phyloP scores from a whole-genome alignment of 2,888 invertebrate species.

The Syrista parreyssii region DNA sequence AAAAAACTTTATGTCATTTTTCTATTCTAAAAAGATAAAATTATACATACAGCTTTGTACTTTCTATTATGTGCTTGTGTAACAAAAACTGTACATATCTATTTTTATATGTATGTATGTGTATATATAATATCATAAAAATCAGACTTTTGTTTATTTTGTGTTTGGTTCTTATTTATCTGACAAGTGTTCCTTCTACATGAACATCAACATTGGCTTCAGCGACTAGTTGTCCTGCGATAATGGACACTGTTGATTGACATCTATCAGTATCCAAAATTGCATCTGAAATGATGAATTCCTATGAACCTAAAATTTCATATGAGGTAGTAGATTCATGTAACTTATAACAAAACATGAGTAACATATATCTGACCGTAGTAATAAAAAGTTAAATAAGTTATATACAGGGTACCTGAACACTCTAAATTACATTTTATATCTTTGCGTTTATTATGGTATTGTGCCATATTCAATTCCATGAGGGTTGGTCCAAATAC shows the following conservation, averaged over 20 bases:
- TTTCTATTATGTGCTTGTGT: too few species aligned
- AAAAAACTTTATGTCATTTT: too few species aligned
- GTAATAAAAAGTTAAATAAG: neutral
- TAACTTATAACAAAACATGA: neutral
- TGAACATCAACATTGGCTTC: constrained; percentile 53
- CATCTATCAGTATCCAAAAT: constrained; percentile 41
- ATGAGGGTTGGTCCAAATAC: constrained; percentile 69
- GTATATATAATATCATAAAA: constrained; percentile 16
- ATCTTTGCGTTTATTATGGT: constrained; percentile 38
- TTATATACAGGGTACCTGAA: constrained; percentile 41
- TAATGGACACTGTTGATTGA: constrained; percentile 44
- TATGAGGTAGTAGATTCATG: neutral
- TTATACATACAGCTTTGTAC: too few species aligned
- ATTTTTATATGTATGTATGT: neutral
- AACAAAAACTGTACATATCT: neutral
- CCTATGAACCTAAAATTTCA: neutral
- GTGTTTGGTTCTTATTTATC: constrained; percentile 1
- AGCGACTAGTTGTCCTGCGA: constrained; percentile 48
- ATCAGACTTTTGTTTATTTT: constrained; percentile 29
- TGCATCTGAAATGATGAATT: constrained; percentile 36
- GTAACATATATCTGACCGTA: neutral
- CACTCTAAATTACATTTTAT: constrained; percentile 53
- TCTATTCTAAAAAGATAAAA: too few species aligned
- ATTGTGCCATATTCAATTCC: constrained; percentile 68
- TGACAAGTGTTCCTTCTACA: neutral